Percentiles rank a stretch among this genome's conserved stretches.
Evolutionary conservation across 2,888 invertebrate genomes (phyloP).

Genomic region (Phyllotreta cruciferae): DNA sequence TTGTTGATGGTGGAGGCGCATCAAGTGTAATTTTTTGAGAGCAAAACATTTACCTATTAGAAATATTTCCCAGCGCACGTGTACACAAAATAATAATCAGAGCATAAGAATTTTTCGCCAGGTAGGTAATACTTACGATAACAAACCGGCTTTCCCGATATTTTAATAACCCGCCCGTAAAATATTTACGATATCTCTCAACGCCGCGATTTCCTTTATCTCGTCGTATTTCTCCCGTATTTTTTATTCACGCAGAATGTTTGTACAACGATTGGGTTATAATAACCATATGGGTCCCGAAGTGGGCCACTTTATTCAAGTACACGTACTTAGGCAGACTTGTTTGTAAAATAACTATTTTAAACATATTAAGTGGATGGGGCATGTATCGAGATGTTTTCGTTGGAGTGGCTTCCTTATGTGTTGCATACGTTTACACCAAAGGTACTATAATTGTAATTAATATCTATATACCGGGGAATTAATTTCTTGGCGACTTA

Average conservation of each 20-base stretch:
- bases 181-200: conserved; percentile 51
- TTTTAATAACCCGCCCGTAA: conserved; percentile 37
- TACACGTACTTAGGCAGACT: conserved; percentile 51
- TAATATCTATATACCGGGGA: no score
- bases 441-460: conserved; percentile 37
- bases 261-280: conserved; percentile 49
- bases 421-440: conserved; percentile 26
- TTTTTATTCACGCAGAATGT: conserved; percentile 43
- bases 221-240: no score
- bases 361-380: conserved; percentile 53
- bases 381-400: conserved; percentile 43
- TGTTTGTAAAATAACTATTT: conserved; percentile 56
- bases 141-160: conserved; percentile 42
- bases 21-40: no score
- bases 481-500: no score
- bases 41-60: background rate
- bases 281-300: conserved; percentile 54
- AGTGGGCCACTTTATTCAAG: conserved; percentile 56
- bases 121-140: conserved; percentile 14
- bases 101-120: conserved; percentile 26
- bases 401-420: conserved; percentile 42
- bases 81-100: conserved; percentile 28
- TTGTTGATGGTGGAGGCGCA: no score
- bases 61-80: conserved; percentile 13
- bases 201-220: conserved; percentile 45